Percentiles rank a stretch among this genome's conserved stretches.
Evolutionary conservation across 2,113 vertebrate species (phyloP).

Genomic region (Channa maculata): DNA sequence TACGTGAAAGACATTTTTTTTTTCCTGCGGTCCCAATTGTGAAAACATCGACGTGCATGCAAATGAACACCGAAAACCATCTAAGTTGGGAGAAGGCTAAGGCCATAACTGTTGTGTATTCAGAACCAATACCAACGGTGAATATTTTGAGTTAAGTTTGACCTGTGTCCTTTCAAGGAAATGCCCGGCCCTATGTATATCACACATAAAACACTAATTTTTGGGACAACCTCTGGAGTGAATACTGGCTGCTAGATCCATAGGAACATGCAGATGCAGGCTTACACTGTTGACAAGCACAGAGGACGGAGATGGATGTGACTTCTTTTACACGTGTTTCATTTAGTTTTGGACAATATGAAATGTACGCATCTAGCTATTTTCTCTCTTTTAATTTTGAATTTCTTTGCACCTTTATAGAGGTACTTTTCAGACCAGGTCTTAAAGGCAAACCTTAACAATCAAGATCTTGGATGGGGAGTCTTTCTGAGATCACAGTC

Average conservation of each 20-base stretch:
- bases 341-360: slow-evolving; percentile 66
- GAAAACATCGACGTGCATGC: slow-evolving; percentile 21
- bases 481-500: neutral
- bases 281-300: slow-evolving; percentile 48
- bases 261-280: slow-evolving; percentile 74
- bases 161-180: slow-evolving; percentile 72
- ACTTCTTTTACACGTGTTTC: slow-evolving; percentile 79
- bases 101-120: slow-evolving; percentile 20
- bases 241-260: slow-evolving; percentile 71
- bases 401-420: neutral
- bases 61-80: slow-evolving; percentile 40
- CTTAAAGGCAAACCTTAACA: slow-evolving; percentile 4
- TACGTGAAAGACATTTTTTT: slow-evolving; percentile 43
- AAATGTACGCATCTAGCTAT: slow-evolving; percentile 52
- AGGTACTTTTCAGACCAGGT: neutral
- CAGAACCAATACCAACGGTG: slow-evolving; percentile 50
- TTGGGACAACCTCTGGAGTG: slow-evolving; percentile 60
- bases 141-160: slow-evolving; percentile 51
- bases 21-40: slow-evolving; percentile 40
- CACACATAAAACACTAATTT: slow-evolving; percentile 53
- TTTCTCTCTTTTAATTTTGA: slow-evolving; percentile 63
- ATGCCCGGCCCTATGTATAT: slow-evolving; percentile 65
- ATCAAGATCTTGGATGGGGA: neutral
- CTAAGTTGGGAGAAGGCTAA: slow-evolving; percentile 22
- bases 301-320: slow-evolving; percentile 54